Evolutionary conservation across 1,140 invertebrate species (phyloP), one percentile per base, ranked within the genome.

Genomic region (Asbolus verrucosus): DNA sequence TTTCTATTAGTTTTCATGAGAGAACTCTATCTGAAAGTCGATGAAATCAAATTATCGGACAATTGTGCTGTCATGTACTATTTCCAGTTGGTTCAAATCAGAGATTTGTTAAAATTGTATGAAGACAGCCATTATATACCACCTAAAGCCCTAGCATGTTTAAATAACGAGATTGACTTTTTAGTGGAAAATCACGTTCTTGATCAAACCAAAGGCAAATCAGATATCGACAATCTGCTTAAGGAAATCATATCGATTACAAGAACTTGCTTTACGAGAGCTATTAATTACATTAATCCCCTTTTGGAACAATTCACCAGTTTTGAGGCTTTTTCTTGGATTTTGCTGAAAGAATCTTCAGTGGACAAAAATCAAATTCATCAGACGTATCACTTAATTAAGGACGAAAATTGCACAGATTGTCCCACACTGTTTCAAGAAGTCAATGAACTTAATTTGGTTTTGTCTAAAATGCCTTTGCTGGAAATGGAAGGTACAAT

Each of bases 31-130:
- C n/a, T 2, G 0, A 16, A 41, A 16, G 8, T 41, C 1, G 14
- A 41, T 6, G 13, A 1, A 16, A 15, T 41, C 15, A 41, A 41
- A 15, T 8, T 15, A 14, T 13, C 6, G 1, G 39, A 41, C 2
- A 41, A 41, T 41, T 14, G 39, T 41, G 39, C 39, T 13, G 39
- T 41, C 13, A 14, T 41, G 1, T 41, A 41, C 14, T 41, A 41
- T 41, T 41, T 41, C 39, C 2, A 41, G 6, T 41, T 41, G 39
- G 2, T 14, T 1, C 11, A 14, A 14, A 14, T 41, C 1, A 6
- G n/a, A 14, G 14, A 15, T 41, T 14, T 41, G 14, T 41, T 41
- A 6, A 41, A 13, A 15, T 41, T 6, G 11, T 41, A 41, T 6
- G 39, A 41, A 16, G 39, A 41, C 8, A 8, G 1, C 11, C 6